Evolutionary conservation across 2,797 vertebrate genomes (phyloP).

Genomic region (Spatula versicolor): DNA sequence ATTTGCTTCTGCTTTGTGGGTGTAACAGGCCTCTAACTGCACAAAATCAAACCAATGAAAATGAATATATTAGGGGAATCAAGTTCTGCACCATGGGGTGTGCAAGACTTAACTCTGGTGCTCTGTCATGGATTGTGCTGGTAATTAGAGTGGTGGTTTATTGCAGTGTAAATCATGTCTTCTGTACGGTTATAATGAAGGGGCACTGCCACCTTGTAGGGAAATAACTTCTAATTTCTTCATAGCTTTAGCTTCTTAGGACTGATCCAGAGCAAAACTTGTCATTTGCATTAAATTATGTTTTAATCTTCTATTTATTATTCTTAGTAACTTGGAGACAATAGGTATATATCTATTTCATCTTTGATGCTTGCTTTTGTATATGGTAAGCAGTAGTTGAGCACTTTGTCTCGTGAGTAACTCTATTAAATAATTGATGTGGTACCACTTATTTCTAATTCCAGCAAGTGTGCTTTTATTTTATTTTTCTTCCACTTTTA

Average conservation of each 20-base stretch:
- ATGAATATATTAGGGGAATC: neutral
- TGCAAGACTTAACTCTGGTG: neutral
- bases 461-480: neutral
- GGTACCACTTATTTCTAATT: neutral
- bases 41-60: neutral
- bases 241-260: neutral
- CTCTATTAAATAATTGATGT: neutral
- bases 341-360: neutral
- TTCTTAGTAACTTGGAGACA: neutral
- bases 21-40: neutral
- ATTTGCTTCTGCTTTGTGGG: neutral
- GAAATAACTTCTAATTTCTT: neutral
- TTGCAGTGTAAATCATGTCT: too few species aligned
- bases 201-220: neutral
- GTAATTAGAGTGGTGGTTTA: neutral
- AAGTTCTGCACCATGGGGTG: neutral
- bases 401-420: neutral
- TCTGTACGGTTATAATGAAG: neutral
- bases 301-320: constrained; percentile 11
- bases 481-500: neutral
- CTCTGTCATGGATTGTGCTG: neutral
- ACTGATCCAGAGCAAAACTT: neutral
- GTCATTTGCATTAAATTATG: neutral
- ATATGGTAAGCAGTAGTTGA: neutral
- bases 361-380: neutral